Base-by-base conservation (phyloP, 1,140 invertebrate species). In the Zaprionus capensis region DNA sequence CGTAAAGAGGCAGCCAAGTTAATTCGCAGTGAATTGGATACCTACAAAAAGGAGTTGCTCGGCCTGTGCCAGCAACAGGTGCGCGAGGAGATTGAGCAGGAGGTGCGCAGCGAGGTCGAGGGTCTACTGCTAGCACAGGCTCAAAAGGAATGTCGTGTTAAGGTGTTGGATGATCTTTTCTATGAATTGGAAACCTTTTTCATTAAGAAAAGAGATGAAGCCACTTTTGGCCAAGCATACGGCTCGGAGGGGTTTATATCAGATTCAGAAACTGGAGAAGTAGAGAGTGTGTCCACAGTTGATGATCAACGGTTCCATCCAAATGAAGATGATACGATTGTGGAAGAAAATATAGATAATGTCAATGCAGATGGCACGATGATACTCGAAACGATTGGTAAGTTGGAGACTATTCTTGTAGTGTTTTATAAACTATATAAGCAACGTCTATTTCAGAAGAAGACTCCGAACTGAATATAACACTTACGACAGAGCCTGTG, bases 31-130 rank as follows among this genome's bases (percentile, higher is more conserved):
- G 85, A 90, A 55, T 46, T 90, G 4, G 72, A 90, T 9, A 57
- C 34, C 0, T 82, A 82, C 49, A 90, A 90, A 38, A 85, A 80
- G 17, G 64, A 85, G 0, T 15, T 90, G 2, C 51, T 70, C 0
- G 34, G 1, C 1, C 17, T 59, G 3, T 80, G 85, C 65, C 82
- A 77, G 46, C 76, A 85, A 12, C 38, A 81, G 20, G 67, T 90
- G 7, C 85, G 85, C 4, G 46, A 75, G 6, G 85, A 90, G 34
- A 85, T 90, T 24, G 81, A 90, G n/a, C 73, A 65, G n/a, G 56
- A 90, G 34, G 65, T 90, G 7, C 81, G 85, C 0, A 26, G 15
- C 2, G 85, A 90, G 28, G 36, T 80, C 31, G 73, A 76, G 17
- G 44, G 24, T 7, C 7, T 69, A 0, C 11, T 90, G 0, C 20